A percentile compares a stretch with the other conserved stretches of the same genome.
Evolutionary conservation across 2,797 vertebrate genomes (phyloP).

Genomic region (Nyctibius grandis): DNA sequence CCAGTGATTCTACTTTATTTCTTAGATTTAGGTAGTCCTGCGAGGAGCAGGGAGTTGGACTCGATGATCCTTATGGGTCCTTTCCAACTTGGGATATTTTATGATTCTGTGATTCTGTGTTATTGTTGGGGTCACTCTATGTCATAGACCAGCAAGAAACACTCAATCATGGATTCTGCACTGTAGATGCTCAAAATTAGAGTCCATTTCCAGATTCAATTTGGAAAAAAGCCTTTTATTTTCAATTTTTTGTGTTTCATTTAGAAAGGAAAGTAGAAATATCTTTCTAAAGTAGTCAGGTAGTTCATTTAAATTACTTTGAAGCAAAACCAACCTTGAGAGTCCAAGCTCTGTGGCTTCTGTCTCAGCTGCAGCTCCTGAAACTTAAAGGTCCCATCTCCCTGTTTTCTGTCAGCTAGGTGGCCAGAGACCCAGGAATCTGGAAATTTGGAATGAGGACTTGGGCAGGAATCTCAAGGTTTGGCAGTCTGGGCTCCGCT

Average conservation of each 20-base stretch:
- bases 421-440: conserved; percentile 15
- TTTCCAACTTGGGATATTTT: neutral
- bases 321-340: neutral
- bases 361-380: neutral
- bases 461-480: conserved; percentile 27
- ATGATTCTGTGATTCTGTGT: neutral
- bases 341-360: neutral
- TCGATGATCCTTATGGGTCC: neutral
- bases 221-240: neutral
- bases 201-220: neutral
- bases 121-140: neutral
- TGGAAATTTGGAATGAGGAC: conserved; percentile 24
- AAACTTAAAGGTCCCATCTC: neutral
- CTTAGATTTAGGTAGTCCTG: neutral
- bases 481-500: conserved; percentile 10
- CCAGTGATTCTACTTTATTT: neutral
- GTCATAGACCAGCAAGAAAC: neutral
- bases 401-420: neutral
- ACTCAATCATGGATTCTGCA: neutral
- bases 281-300: neutral
- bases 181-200: neutral
- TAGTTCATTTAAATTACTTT: neutral
- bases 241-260: neutral
- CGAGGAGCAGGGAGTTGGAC: neutral
- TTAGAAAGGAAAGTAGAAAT: neutral